Evolutionary conservation across 2,888 invertebrate species (phyloP).

Genomic region (Oscheius onirici): DNA sequence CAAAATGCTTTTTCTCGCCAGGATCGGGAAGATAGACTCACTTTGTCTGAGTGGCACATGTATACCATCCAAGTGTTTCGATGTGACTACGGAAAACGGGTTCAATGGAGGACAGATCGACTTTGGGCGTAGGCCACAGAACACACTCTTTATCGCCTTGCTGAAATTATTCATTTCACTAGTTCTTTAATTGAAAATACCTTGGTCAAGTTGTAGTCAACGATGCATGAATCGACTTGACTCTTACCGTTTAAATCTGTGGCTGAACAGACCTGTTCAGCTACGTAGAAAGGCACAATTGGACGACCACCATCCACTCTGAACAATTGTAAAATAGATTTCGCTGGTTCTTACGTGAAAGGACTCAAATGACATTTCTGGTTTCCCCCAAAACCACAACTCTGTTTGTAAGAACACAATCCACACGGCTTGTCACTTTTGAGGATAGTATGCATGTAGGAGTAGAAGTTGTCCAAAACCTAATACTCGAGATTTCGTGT

Average conservation of each 20-base stretch:
- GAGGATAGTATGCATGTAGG: conserved; percentile 60
- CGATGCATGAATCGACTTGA: conserved; percentile 64
- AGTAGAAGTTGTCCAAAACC: conserved; percentile 67
- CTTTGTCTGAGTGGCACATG: conserved; percentile 64
- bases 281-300: conserved; percentile 68
- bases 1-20: neutral
- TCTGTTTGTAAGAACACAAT: conserved; percentile 67
- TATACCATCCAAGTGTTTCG: conserved; percentile 64
- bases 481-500: conserved; percentile 1
- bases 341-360: conserved; percentile 56
- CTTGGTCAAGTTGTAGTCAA: conserved; percentile 64
- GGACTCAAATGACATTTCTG: conserved; percentile 67
- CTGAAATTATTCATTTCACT: conserved; percentile 31
- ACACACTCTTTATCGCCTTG: conserved; percentile 65
- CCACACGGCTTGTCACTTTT: conserved; percentile 64
- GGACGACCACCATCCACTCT: conserved; percentile 67
- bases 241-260: conserved; percentile 61
- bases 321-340: conserved; percentile 12
- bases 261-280: conserved; percentile 66
- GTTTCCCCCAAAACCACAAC: conserved; percentile 68
- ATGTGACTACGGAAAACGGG: conserved; percentile 65
- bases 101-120: conserved; percentile 63
- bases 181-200: conserved; percentile 29
- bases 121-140: conserved; percentile 66
- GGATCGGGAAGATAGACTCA: conserved; percentile 22